Conservation (phyloP, 2,113 vertebrate species). For the Rhynchomys soricoides region DNA sequence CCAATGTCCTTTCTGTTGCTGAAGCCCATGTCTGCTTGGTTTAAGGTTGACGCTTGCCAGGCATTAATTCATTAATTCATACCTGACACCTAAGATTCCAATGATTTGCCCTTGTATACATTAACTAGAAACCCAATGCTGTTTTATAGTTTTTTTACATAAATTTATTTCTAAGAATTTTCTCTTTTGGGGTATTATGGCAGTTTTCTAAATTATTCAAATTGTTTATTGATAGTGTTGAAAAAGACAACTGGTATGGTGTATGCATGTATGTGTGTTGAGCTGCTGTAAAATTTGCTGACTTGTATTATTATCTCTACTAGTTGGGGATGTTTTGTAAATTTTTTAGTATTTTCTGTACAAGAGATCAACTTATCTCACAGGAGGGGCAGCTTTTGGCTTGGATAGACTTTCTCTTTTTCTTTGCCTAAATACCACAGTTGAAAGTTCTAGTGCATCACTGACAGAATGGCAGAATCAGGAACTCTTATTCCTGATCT, state of each 20-base stretch:
- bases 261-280: neutral
- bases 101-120: neutral
- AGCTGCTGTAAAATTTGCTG: neutral
- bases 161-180: neutral
- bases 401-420: neutral
- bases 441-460: neutral
- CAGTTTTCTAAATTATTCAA: neutral
- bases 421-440: neutral
- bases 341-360: neutral
- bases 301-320: neutral
- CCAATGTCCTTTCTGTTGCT: neutral
- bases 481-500: neutral
- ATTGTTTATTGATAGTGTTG: neutral
- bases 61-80: neutral
- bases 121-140: neutral
- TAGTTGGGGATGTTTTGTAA: neutral
- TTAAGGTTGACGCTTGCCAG: neutral
- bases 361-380: neutral
- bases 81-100: neutral
- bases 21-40: neutral
- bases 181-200: neutral
- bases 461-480: neutral
- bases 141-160: neutral
- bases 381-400: neutral
- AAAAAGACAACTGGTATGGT: neutral